These are phyloP conservation scores for Patagioenas fasciata DNA, from an alignment of 2,113 vertebrate species.

Conservation along the genomic window DNA sequence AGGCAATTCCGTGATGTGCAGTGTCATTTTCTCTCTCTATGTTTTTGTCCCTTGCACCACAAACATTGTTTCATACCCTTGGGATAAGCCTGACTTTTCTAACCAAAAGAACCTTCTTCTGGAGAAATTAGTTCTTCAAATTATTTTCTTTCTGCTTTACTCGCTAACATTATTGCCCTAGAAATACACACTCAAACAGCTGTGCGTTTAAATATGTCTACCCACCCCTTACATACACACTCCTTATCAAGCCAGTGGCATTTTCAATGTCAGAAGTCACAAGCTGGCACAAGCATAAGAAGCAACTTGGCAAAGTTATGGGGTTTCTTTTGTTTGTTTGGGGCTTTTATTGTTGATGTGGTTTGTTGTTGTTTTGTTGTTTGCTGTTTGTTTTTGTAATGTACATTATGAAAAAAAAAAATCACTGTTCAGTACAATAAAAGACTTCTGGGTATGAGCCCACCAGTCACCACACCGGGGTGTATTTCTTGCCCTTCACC, in stretches of 20 bases:
- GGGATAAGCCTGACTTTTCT: background rate
- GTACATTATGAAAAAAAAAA: background rate
- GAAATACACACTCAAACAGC: background rate
- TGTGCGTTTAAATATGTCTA: background rate
- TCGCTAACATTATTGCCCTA: background rate
- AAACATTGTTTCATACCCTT: background rate
- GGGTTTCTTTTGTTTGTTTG: background rate
- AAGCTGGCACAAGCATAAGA: background rate
- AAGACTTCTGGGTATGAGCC: background rate
- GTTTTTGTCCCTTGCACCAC: background rate
- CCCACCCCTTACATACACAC: fast-evolving
- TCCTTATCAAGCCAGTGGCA: background rate
- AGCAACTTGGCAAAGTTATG: background rate
- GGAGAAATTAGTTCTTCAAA: background rate
- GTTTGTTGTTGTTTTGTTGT: too few relatives aligned
- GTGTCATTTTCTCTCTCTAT: background rate
- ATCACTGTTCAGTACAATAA: background rate
- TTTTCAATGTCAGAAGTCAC: background rate
- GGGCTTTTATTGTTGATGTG: too few relatives aligned
- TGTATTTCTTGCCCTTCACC: background rate
- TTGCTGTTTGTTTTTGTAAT: background rate
- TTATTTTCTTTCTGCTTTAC: background rate
- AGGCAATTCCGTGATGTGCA: background rate
- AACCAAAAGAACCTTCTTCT: background rate
- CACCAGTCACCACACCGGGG: background rate